Conservation (phyloP, 2,113 vertebrate species). For the Candoia aspera region DNA sequence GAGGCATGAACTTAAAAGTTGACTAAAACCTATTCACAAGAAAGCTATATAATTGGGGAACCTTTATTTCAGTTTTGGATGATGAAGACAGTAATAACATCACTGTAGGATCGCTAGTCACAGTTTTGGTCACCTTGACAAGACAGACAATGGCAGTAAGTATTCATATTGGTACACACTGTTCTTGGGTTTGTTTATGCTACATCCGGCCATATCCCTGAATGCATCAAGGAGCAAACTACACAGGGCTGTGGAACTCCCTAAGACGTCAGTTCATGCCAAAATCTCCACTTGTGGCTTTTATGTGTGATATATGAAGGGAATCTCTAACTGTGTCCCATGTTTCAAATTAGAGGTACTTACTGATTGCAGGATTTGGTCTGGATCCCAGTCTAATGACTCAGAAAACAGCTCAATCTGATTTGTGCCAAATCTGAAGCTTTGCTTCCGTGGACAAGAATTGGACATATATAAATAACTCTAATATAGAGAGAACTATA, state of each 20-base stretch:
- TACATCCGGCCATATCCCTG: neutral
- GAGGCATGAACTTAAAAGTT: constrained; percentile 4
- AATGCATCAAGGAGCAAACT: neutral
- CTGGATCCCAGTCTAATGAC: neutral
- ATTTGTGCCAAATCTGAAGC: neutral
- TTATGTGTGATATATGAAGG: neutral
- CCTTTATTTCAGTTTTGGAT: constrained; percentile 83
- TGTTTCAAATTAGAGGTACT: neutral
- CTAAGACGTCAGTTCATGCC: neutral
- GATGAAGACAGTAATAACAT: constrained; percentile 99
- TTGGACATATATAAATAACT: neutral
- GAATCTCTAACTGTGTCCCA: neutral
- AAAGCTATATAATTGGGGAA: neutral
- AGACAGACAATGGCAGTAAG: constrained; percentile 95
- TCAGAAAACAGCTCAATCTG: neutral
- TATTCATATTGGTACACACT: constrained; percentile 31
- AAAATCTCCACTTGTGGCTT: neutral
- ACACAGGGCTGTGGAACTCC: neutral
- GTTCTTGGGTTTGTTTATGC: neutral
- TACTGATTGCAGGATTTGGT: neutral
- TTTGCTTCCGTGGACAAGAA: neutral
- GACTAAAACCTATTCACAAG: neutral
- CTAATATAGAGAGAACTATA: neutral
- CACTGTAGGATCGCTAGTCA: constrained; percentile 96
- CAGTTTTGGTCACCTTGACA: constrained; percentile 90